Evolutionary conservation across 2,888 invertebrate genomes (phyloP).

Genomic region (Standfussiana lucernea): DNA sequence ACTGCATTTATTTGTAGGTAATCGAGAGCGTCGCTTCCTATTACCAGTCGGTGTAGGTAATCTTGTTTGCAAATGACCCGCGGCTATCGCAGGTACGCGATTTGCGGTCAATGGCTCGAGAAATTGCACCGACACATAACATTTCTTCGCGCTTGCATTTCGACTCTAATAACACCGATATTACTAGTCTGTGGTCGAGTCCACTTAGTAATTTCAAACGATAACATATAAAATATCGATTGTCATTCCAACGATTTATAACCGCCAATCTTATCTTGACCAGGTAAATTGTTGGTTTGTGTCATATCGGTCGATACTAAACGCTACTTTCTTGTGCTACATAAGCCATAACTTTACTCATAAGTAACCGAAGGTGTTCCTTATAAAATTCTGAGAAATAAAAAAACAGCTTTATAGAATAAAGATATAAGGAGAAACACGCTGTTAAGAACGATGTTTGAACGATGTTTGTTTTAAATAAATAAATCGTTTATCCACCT

Average conservation of each 20-base stretch:
- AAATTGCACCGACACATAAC: conserved; percentile 75
- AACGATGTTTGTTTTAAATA: conserved; percentile 25
- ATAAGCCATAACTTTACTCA: conserved; percentile 6
- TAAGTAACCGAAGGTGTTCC: conserved; percentile 33
- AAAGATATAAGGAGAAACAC: not conserved
- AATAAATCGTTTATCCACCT: conserved; percentile 54
- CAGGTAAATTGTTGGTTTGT: conserved; percentile 42
- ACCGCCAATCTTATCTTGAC: conserved; percentile 39
- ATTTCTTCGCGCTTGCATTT: conserved; percentile 65
- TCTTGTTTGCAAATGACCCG: conserved; percentile 81
- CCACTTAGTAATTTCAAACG: conserved; percentile 43
- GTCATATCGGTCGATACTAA: conserved; percentile 37
- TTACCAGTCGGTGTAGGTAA: conserved; percentile 71
- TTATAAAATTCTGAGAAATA: conserved; percentile 28
- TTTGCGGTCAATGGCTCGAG: conserved; percentile 84
- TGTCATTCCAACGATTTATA: conserved; percentile 47
- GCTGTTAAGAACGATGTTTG: not conserved
- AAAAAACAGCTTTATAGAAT: not conserved
- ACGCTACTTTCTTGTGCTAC: conserved; percentile 36
- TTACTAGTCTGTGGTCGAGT: conserved; percentile 54
- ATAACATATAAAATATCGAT: conserved; percentile 53
- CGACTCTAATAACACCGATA: conserved; percentile 58
- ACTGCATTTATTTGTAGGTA: conserved; percentile 68
- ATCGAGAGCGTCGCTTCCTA: conserved; percentile 72
- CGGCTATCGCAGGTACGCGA: conserved; percentile 78